phyloP scores from a whole-genome alignment of 1,140 invertebrate genomes.

The Neotoxoptera formosana region DNA sequence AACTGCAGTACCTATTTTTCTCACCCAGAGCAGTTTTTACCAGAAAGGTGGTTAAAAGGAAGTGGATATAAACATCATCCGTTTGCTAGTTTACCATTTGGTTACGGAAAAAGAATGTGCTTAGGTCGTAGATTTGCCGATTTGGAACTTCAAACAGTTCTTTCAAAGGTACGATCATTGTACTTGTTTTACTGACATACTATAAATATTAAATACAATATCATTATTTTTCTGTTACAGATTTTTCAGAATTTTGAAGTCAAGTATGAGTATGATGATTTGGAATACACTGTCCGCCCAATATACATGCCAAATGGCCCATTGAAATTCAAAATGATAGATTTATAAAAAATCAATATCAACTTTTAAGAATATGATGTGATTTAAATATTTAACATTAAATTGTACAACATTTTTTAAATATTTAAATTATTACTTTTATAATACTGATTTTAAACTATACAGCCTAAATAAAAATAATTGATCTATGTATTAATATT shows the following conservation, averaged over 20 bases:
- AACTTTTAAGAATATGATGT: too few species aligned
- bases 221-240: slow-evolving; percentile 67
- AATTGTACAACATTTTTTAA: too few species aligned
- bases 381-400: too few species aligned
- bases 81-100: slow-evolving; percentile 82
- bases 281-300: slow-evolving; percentile 75
- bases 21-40: slow-evolving; percentile 72
- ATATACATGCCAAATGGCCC: slow-evolving; percentile 80
- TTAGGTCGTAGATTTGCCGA: slow-evolving; percentile 83
- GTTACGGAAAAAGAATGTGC: slow-evolving; percentile 83
- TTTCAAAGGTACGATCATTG: slow-evolving; percentile 69
- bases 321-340: slow-evolving; percentile 68
- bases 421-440: too few species aligned
- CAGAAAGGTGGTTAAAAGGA: slow-evolving; percentile 78
- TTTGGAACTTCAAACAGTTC: slow-evolving; percentile 76
- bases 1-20: slow-evolving; percentile 77
- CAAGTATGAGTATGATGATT: slow-evolving; percentile 71
- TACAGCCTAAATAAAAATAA: too few species aligned
- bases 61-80: slow-evolving; percentile 63
- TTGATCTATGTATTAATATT: too few species aligned
- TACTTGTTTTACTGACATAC: not conserved
- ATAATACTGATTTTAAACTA: too few species aligned
- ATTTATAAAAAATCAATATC: too few species aligned
- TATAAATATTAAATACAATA: not conserved
- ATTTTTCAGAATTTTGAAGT: slow-evolving; percentile 73